phyloP scores from a whole-genome alignment of 2,888 invertebrate genomes.

The Carterocephalus palaemon region DNA sequence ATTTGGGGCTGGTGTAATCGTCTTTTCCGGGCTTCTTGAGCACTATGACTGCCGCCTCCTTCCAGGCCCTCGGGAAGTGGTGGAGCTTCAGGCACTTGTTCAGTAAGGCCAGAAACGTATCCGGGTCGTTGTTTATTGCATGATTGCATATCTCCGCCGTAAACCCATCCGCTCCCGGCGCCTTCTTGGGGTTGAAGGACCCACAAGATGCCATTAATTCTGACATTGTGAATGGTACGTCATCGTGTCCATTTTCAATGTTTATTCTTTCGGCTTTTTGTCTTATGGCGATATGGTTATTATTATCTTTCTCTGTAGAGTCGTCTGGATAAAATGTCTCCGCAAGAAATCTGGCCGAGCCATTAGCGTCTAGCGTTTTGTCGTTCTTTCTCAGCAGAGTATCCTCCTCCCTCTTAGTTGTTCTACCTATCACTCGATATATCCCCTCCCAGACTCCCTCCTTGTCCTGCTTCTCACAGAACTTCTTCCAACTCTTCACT shows the following conservation, averaged over 20 bases:
- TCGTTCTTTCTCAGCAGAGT: not conserved
- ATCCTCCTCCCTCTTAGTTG: not conserved
- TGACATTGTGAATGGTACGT: not conserved
- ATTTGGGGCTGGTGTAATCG: conserved; percentile 17
- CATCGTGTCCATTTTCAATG: not conserved
- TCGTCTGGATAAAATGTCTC: not conserved
- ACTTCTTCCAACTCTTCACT: conserved; percentile 28
- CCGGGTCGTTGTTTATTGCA: not conserved
- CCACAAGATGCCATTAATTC: not conserved
- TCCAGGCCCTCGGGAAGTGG: conserved; percentile 28
- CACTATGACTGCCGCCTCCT: conserved; percentile 18
- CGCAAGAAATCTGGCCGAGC: not conserved
- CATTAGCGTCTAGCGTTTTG: not conserved
- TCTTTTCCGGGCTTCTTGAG: conserved; percentile 26
- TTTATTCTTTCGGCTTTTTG: not conserved
- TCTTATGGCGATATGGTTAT: not conserved
- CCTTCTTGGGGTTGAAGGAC: conserved; percentile 13
- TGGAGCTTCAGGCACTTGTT: conserved; percentile 19
- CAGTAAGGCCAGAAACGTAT: not conserved
- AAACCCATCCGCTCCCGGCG: conserved; percentile 18
- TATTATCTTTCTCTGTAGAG: not conserved
- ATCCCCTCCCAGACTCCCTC: conserved; percentile 30
- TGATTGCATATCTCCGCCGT: conserved; percentile 19
- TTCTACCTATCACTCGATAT: conserved; percentile 25
- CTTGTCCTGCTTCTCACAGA: conserved; percentile 26